These are phyloP conservation scores for Ondatra zibethicus DNA, from an alignment of 2,113 vertebrate genomes.

Conservation along the genomic window DNA sequence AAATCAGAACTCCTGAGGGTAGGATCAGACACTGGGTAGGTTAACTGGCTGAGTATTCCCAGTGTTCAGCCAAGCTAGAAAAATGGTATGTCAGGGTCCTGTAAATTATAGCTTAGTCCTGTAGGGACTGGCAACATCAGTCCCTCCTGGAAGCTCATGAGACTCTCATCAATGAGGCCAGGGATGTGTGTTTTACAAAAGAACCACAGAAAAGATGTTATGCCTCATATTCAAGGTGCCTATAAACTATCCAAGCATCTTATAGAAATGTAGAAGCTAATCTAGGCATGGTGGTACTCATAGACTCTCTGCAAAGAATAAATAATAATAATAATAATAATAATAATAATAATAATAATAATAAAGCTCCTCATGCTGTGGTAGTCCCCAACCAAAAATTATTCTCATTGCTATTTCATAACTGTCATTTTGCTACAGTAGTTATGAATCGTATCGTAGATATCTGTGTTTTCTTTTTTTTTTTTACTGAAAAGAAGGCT, in stretches of 20 bases:
- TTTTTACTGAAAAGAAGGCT: no score
- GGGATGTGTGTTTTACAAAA: neutral
- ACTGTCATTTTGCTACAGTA: neutral
- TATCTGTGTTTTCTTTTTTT: neutral
- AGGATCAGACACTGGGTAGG: neutral
- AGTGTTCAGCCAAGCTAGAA: neutral
- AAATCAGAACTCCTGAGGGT: conserved; percentile 40
- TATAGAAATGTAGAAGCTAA: neutral
- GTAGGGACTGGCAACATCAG: neutral
- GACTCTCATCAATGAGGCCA: neutral
- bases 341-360: no score
- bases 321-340: neutral
- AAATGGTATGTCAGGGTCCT: neutral
- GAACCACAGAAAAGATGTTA: neutral
- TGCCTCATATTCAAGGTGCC: neutral
- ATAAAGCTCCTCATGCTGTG: neutral
- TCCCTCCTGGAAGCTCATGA: neutral
- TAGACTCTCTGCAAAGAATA: neutral
- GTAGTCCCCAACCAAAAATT: neutral
- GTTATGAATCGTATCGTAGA: neutral
- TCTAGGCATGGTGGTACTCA: neutral
- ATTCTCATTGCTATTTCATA: neutral
- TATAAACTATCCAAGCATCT: neutral
- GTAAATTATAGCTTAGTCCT: neutral
- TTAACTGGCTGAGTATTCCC: neutral